Evolutionary conservation across 2,888 invertebrate genomes (phyloP), one percentile per base, ranked within the genome.

Genomic region (Cosmia pyralina): DNA sequence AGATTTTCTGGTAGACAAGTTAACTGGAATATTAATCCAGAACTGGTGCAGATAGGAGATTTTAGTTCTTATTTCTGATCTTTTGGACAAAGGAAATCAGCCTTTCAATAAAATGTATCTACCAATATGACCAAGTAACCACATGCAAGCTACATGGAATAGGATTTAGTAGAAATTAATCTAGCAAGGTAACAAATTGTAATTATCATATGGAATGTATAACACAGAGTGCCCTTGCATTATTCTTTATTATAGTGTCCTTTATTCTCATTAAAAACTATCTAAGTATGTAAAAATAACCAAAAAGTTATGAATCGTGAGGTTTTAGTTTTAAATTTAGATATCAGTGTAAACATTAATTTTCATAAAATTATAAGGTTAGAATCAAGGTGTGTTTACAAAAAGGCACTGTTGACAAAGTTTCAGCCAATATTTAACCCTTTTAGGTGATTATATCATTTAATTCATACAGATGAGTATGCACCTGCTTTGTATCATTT

Each of bases 171-270:
- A 92, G 92, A 86, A 75, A 85, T 79, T 92, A 4, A 7, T 96
- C 7, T 96, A 92, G 96, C 95, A 96, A 96, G 94, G 95, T 96
- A 92, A 95, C 96, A 96, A 96, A 96, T 95, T 96, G 95, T 95
- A 90, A 93, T 87, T 93, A 93, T 93, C 93, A 93, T 93, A 95
- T 92, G 58, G 68, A 92, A 94, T 90, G 90, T 57, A 91, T 93
- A 95, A 94, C 95, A 96, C 96, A 96, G 96, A 96, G 96, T 96
- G 96, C 96, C 96, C 95, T 94, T 95, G 96, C 96, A 85, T 28
- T 28, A n/a, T n/a, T n/a, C n/a, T n/a, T n/a, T 2, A 38, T 4
- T 22, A 59, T 38, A 6, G 13, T 59, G 19, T 2, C 19, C 5
- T 13, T 2, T 10, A 19, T 10, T 22, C 19, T 0, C 19, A 44